phyloP scores from a whole-genome alignment of 2,113 vertebrate species.

The Leucopternis melanops region DNA sequence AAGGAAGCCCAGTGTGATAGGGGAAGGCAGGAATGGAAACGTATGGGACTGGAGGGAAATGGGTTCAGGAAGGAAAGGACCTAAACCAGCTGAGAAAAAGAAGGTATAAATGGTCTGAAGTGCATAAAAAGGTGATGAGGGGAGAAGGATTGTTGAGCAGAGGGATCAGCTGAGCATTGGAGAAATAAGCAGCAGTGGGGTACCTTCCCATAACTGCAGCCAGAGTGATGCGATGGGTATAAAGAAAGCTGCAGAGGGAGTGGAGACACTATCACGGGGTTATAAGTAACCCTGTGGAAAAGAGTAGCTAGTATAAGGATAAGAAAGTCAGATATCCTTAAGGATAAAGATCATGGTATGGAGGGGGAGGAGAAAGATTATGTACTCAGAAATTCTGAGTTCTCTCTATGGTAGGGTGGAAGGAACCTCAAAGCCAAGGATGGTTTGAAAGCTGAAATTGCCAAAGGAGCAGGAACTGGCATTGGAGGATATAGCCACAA shows the following conservation, averaged over 20 bases:
- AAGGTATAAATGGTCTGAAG: neutral
- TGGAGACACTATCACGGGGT: too few relatives aligned
- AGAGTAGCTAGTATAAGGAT: neutral
- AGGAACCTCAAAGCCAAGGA: neutral
- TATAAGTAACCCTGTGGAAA: neutral
- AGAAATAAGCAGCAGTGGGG: neutral
- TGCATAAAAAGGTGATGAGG: neutral
- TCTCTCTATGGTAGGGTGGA: neutral
- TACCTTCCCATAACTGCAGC: neutral
- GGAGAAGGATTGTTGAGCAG: neutral
- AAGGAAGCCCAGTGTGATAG: neutral
- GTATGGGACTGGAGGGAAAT: neutral
- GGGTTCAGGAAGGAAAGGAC: neutral
- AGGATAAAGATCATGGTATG: neutral
- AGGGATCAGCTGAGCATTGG: neutral
- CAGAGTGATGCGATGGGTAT: accelerated
- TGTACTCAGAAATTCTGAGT: accelerated
- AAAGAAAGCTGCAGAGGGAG: neutral
- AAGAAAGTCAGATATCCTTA: neutral
- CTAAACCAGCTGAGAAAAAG: neutral
- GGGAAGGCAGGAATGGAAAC: neutral
- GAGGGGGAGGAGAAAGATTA: neutral
- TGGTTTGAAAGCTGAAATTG: neutral
- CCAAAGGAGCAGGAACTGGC: neutral
- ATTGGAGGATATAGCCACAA: neutral